Percentiles rank a stretch among this genome's conserved stretches.
phyloP scores from a whole-genome alignment of 2,888 invertebrate genomes.

The Rugalucina vietnamica region DNA sequence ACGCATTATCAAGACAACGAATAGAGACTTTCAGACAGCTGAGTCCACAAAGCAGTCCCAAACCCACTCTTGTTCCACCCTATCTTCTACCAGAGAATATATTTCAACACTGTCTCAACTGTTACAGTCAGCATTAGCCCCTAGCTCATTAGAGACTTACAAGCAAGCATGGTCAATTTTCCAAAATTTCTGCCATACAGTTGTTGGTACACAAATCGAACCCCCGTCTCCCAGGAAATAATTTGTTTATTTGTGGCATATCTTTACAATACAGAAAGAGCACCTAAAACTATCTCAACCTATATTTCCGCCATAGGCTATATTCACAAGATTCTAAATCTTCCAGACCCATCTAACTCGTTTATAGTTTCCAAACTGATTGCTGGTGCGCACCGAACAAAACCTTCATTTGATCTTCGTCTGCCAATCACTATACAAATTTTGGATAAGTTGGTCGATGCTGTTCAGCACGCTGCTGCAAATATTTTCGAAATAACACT shows the following conservation, averaged over 20 bases:
- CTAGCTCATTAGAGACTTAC: neutral
- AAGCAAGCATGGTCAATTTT: neutral
- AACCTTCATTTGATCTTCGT: neutral
- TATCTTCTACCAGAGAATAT: neutral
- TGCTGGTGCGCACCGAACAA: neutral
- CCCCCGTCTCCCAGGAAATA: neutral
- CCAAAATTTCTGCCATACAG: neutral
- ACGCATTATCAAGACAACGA: slow-evolving; percentile 22
- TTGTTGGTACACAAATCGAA: neutral
- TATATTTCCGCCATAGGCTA: neutral
- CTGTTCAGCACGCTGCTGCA: too few relatives aligned
- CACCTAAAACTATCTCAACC: neutral
- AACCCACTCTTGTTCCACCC: too few relatives aligned
- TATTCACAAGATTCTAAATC: neutral
- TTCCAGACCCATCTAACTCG: neutral
- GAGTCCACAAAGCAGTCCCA: too few relatives aligned
- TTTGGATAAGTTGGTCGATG: neutral
- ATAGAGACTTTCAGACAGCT: too few relatives aligned
- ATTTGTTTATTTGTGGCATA: neutral
- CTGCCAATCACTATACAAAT: neutral
- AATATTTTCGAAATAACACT: too few relatives aligned
- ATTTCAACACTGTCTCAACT: neutral
- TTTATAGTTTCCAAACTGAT: neutral
- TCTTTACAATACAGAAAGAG: neutral
- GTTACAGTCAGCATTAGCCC: neutral